phyloP scores from a whole-genome alignment of 2,797 vertebrate genomes.

The Trematomus bernacchii region DNA sequence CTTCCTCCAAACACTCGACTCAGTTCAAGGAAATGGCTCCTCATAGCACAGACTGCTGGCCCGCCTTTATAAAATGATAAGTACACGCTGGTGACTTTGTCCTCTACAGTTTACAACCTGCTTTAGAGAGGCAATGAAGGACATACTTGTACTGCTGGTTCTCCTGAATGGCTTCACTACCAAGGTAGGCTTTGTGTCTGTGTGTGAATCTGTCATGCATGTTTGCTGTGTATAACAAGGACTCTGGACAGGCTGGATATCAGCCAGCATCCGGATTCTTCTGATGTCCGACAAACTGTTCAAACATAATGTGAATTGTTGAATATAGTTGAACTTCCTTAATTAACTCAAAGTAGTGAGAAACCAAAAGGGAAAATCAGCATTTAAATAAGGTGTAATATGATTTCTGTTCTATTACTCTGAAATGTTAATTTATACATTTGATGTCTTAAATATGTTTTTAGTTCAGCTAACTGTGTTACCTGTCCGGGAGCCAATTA shows the following conservation, averaged over 20 bases:
- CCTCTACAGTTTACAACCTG: constrained; percentile 26
- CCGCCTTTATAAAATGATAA: constrained; percentile 63
- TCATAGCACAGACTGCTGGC: constrained; percentile 29
- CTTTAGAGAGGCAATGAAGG: constrained; percentile 66
- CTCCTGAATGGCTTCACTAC: constrained; percentile 41
- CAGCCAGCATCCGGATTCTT: constrained; percentile 10
- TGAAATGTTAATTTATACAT: neutral
- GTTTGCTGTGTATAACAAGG: neutral
- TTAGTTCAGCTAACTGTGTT: neutral
- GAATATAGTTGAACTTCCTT: neutral
- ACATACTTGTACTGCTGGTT: constrained; percentile 55
- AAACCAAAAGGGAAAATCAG: neutral
- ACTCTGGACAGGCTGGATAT: neutral
- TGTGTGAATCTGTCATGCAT: constrained; percentile 1
- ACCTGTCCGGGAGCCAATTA: neutral
- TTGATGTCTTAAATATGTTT: constrained; percentile 4
- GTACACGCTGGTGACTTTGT: constrained; percentile 25
- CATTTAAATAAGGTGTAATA: neutral
- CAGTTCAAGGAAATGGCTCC: constrained; percentile 71
- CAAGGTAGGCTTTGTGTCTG: constrained; percentile 59
- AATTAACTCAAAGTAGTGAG: neutral
- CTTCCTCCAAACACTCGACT: constrained; percentile 62
- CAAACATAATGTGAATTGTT: neutral
- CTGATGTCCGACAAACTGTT: neutral
- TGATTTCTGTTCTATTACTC: neutral